These are phyloP conservation scores for Lottia scabra DNA, from an alignment of 2,888 invertebrate genomes.

Conservation along the genomic window DNA sequence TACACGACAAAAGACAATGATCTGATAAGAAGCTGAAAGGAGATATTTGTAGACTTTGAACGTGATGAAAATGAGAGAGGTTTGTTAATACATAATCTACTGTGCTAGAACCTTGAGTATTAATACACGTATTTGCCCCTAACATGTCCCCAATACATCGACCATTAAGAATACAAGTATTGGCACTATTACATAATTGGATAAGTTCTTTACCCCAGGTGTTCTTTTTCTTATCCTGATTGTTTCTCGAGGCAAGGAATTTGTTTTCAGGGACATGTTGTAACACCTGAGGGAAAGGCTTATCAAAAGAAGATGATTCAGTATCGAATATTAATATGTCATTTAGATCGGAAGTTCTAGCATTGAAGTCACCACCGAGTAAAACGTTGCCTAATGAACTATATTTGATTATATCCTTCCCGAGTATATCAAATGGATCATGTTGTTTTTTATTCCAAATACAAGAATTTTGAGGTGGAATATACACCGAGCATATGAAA, in stretches of 20 bases:
- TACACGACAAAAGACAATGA: background rate
- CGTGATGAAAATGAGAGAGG: background rate
- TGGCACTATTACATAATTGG: conserved; percentile 16
- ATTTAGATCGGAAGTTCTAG: background rate
- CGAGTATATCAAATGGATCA: conserved; percentile 4
- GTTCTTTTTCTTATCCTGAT: conserved; percentile 8
- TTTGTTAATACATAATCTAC: conserved; percentile 11
- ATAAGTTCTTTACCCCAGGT: conserved; percentile 16
- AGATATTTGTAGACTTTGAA: background rate
- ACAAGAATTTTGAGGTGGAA: conserved; percentile 11
- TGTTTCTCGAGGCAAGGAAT: background rate
- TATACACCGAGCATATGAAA: conserved; percentile 15
- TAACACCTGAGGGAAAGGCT: background rate
- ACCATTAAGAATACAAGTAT: conserved; percentile 21
- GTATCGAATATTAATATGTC: background rate
- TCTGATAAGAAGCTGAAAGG: background rate
- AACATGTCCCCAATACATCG: conserved; percentile 16
- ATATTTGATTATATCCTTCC: conserved; percentile 3
- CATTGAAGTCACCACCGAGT: conserved; percentile 15
- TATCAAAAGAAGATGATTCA: background rate
- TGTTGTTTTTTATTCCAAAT: conserved; percentile 7
- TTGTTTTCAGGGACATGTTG: background rate
- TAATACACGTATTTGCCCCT: conserved; percentile 17
- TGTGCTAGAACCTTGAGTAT: conserved; percentile 9
- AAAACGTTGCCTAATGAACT: conserved; percentile 7